phyloP scores from a whole-genome alignment of 2,113 vertebrate species.

The Pteruthius melanotis region DNA sequence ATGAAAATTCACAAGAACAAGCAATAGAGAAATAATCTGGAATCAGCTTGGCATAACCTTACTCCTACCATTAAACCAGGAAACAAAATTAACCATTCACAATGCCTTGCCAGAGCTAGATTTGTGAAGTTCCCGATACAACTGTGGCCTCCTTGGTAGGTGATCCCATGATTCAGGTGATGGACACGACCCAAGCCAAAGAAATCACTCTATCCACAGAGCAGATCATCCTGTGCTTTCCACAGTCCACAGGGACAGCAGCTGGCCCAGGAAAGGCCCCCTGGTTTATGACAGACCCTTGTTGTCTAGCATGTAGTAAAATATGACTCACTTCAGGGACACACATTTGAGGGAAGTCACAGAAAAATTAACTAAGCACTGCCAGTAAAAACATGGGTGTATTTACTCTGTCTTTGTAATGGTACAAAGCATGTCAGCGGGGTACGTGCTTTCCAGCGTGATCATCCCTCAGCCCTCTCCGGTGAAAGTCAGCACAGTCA shows the following conservation, averaged over 20 bases:
- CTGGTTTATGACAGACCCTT: not conserved
- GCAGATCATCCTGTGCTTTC: not conserved
- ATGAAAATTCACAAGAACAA: not conserved
- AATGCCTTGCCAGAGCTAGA: not conserved
- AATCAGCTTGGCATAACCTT: not conserved
- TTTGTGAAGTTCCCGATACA: not conserved
- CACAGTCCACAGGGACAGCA: not conserved
- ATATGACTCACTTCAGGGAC: conserved; percentile 40
- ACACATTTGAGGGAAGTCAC: not conserved
- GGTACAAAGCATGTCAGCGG: not conserved
- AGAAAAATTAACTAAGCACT: conserved; percentile 6
- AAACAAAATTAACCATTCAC: not conserved
- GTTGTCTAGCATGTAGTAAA: not conserved
- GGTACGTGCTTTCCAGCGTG: not conserved
- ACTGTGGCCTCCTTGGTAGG: not conserved
- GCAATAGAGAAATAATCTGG: not conserved
- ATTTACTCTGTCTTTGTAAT: conserved; percentile 2
- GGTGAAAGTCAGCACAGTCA: not conserved
- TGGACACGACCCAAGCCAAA: not conserved
- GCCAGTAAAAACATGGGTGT: conserved; percentile 57
- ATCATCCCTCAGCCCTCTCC: not conserved
- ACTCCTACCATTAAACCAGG: not conserved
- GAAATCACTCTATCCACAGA: not conserved
- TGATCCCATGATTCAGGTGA: not conserved
- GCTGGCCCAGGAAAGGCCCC: not conserved